Evolutionary conservation across 2,797 vertebrate genomes (phyloP).

Genomic region (Bucorvus abyssinicus): DNA sequence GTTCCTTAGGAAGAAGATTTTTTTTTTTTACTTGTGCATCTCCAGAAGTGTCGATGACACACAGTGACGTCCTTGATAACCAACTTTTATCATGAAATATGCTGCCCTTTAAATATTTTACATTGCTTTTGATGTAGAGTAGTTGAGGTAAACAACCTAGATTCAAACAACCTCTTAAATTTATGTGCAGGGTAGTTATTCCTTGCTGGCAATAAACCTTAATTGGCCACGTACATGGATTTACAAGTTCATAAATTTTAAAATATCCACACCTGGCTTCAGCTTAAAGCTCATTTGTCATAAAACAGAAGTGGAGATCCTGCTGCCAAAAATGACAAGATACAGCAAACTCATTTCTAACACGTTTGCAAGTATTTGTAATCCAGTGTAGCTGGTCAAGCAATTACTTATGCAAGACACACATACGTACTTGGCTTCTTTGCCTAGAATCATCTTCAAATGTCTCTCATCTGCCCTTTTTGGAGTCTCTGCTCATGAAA

Average conservation of each 20-base stretch:
- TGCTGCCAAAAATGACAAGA: slow-evolving; percentile 21
- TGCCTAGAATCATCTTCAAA: not conserved
- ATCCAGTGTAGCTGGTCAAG: slow-evolving; percentile 15
- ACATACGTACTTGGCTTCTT: not conserved
- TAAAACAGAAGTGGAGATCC: slow-evolving; percentile 35
- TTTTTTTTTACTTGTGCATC: not conserved
- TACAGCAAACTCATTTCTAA: not conserved
- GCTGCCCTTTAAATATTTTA: slow-evolving; percentile 43
- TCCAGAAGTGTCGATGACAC: not conserved
- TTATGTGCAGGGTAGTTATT: slow-evolving; percentile 37
- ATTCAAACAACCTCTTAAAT: slow-evolving; percentile 17
- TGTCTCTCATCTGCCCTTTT: slow-evolving; percentile 5
- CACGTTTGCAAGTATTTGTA: slow-evolving; percentile 5
- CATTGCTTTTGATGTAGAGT: not conserved
- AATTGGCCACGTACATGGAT: slow-evolving; percentile 32
- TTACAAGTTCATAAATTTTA: slow-evolving; percentile 69
- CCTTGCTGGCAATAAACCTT: slow-evolving; percentile 34
- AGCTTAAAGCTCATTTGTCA: slow-evolving; percentile 40
- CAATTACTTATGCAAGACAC: not conserved
- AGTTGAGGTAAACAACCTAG: slow-evolving; percentile 46
- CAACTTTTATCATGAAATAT: slow-evolving; percentile 44
- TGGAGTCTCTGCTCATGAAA: slow-evolving; percentile 36
- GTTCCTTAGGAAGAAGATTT: not conserved
- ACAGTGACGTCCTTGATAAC: not conserved
- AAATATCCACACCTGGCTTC: slow-evolving; percentile 54